Percentiles rank a stretch among this genome's conserved stretches.
These are phyloP conservation scores for Synergus gifuensis DNA, from an alignment of 2,888 invertebrate species.

Conservation along the genomic window DNA sequence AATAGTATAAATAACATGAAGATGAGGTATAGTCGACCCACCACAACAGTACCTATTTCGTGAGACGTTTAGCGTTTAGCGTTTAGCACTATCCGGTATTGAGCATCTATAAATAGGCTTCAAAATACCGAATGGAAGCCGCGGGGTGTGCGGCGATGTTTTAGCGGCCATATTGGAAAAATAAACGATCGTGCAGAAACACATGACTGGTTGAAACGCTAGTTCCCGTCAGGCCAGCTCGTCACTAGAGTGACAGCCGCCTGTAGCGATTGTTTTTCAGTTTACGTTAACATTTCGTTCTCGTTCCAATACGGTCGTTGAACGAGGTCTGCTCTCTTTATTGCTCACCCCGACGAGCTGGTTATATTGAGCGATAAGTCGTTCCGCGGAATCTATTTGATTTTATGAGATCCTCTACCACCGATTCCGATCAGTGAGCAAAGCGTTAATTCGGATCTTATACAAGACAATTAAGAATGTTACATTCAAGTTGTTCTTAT, in stretches of 20 bases:
- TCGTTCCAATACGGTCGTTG: slow-evolving; percentile 47
- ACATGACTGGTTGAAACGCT: slow-evolving; percentile 70
- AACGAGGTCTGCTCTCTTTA: slow-evolving; percentile 42
- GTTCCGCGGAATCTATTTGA: slow-evolving; percentile 65
- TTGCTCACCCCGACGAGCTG: slow-evolving; percentile 58
- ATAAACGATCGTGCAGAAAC: slow-evolving; percentile 73
- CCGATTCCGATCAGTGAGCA: slow-evolving; percentile 1
- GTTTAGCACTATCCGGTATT: slow-evolving; percentile 57
- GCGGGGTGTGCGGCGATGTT: slow-evolving; percentile 65
- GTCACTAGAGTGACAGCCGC: slow-evolving; percentile 74
- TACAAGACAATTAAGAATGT: no score
- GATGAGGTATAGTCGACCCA: not conserved
- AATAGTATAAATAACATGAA: not conserved
- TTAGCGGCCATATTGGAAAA: slow-evolving; percentile 76
- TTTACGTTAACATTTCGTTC: slow-evolving; percentile 70
- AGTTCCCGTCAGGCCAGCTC: slow-evolving; percentile 65
- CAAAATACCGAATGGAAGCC: slow-evolving; percentile 68
- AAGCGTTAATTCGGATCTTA: not conserved
- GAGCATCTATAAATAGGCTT: slow-evolving; percentile 71
- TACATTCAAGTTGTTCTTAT: no score
- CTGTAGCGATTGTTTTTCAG: slow-evolving; percentile 75
- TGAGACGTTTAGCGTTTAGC: slow-evolving; percentile 47
- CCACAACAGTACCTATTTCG: slow-evolving; percentile 48
- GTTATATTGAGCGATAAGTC: slow-evolving; percentile 64
- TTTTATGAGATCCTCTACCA: slow-evolving; percentile 61